Percentiles rank a stretch among this genome's conserved stretches.
Conservation (phyloP, 2,113 vertebrate species). For the Atlantisia rogersi region DNA sequence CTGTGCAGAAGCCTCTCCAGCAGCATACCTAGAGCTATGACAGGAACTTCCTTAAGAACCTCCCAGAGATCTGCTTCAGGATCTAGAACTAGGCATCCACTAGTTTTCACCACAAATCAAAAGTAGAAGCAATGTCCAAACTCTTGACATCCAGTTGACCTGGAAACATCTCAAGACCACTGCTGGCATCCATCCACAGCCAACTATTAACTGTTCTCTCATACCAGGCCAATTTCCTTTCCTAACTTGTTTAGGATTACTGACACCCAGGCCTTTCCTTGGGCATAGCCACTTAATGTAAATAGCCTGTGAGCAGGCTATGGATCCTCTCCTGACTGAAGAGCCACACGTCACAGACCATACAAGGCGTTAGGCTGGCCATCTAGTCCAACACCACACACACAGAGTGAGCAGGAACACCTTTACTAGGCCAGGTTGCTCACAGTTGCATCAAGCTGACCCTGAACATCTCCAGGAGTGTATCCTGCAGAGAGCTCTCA, state of each 20-base stretch:
- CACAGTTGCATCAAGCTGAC: too few species aligned
- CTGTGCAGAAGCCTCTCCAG: neutral
- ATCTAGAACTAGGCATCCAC: neutral
- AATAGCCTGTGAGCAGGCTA: neutral
- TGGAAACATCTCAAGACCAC: neutral
- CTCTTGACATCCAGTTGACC: neutral
- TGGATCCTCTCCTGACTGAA: neutral
- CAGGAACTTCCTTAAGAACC: neutral
- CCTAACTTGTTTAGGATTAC: neutral
- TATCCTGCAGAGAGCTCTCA: neutral
- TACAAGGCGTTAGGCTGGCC: too few species aligned
- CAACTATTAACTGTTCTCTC: neutral
- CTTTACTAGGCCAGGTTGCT: too few species aligned
- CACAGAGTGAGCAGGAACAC: too few species aligned
- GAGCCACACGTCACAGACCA: neutral
- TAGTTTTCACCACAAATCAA: neutral
- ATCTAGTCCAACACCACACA: too few species aligned
- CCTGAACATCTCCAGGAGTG: too few species aligned
- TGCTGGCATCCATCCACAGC: accelerated
- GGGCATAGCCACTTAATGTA: neutral
- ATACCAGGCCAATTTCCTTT: neutral
- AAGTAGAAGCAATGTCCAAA: neutral
- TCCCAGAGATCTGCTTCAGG: neutral
- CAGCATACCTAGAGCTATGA: neutral
- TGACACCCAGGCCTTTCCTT: neutral